phyloP scores from a whole-genome alignment of 1,140 invertebrate species.

The Oreohelix idahoensis region DNA sequence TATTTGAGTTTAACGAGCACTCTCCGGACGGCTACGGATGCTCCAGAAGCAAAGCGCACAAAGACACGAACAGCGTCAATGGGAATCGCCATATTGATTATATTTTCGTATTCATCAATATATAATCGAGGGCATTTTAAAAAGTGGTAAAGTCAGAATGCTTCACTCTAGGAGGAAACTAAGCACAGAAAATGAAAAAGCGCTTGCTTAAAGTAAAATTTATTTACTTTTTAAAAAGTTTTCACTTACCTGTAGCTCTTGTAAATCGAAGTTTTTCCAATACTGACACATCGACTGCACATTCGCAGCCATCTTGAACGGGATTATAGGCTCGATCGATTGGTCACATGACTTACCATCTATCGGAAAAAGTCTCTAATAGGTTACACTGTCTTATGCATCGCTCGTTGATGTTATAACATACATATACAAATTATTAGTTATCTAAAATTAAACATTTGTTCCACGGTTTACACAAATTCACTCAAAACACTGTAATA shows the following conservation, averaged over 20 bases:
- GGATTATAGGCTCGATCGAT: slow-evolving; percentile 70
- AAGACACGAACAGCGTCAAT: slow-evolving; percentile 49
- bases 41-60: slow-evolving; percentile 27
- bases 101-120: slow-evolving; percentile 65
- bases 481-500: too few species aligned
- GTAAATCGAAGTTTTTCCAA: slow-evolving; percentile 75
- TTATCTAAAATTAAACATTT: too few species aligned
- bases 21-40: background rate
- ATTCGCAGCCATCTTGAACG: slow-evolving; percentile 75
- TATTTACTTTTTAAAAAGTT: slow-evolving; percentile 39
- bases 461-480: too few species aligned
- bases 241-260: slow-evolving; percentile 72
- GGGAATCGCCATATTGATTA: slow-evolving; percentile 65
- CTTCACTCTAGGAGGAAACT: slow-evolving; percentile 17
- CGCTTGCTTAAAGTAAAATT: background rate
- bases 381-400: background rate
- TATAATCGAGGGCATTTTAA: slow-evolving; percentile 48
- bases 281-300: slow-evolving; percentile 74
- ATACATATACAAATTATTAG: too few species aligned
- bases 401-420: background rate
- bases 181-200: slow-evolving; percentile 16
- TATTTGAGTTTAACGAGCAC: background rate
- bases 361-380: background rate
- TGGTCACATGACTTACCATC: slow-evolving; percentile 71
- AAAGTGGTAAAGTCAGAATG: background rate